Base-by-base conservation (phyloP, 2,797 vertebrate genomes). In the Tympanoctomys barrerae region DNA sequence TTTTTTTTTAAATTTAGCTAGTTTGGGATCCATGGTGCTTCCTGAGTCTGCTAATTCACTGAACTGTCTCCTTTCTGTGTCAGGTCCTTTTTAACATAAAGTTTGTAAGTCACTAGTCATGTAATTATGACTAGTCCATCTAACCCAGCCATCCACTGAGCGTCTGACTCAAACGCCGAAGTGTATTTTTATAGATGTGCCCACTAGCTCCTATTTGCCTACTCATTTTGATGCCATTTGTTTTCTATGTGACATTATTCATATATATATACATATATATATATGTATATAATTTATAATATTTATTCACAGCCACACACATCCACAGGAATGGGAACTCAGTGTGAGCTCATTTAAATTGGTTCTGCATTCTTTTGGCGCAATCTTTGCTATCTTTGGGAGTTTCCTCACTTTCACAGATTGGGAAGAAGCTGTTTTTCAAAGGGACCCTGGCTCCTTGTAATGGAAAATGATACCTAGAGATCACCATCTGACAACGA, bases 51-150 rank as follows among this genome's bases (percentile, higher is more conserved):
- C 19, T 59, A 36, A 61, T n/a, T 87, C 24, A 31, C 46, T 66
- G 22, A 70, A 39, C 39, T 75, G 42, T 71, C 14, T 85, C 42
- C 91, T 24, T 62, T 85, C 19, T 2, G 42, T 52, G 49, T 61
- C 57, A 82, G 57, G n/a, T 61, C 82, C 61, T 89, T 75, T 80
- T 62, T 91, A 77, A 73, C 33, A 86, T 26, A 75, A 64, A 91
- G 61, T 22, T 86, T 68, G 14, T 49, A 93, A 61, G 79, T 88
- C 54, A 78, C 70, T 81, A 61, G 62, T 66, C 83, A 66, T 62
- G 46, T 46, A 71, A 68, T 31, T 62, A 10, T 77, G 36, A 46
- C 81, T 77, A 36, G 68, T 42, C 10, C 26, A 84, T 59, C 28
- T 70, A 70, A 71, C 61, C 42, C 14, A 73, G 5, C 6, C 79